Base-by-base conservation (phyloP, 2,888 invertebrate species). In the Phanerotoma sp. region DNA sequence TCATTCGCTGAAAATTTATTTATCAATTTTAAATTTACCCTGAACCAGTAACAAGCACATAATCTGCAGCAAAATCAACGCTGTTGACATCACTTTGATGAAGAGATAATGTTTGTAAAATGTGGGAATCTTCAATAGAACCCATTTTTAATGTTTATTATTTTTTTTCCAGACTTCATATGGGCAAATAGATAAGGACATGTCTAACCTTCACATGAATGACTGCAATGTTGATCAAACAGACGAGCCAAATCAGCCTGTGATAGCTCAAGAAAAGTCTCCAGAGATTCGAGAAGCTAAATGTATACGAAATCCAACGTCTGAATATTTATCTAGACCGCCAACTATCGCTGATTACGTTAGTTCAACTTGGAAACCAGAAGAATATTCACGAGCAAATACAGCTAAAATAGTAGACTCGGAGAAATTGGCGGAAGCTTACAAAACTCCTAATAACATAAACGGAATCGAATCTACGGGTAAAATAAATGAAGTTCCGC, bases 31-130 rank as follows among this genome's bases (percentile, higher is more conserved):
- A 10, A 18, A 44, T 42, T 3, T 9, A 86, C 86, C 85, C 83
- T n/a, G 86, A 85, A 59, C 83, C 86, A 28, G 85, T 84, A 32
- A 85, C 81, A 51, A 86, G 71, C 15, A 82, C 78, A 64, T 80
- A 83, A 73, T 80, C 79, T 18, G 79, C 79, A 47, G 83, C 82
- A 69, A 87, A 86, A 72, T 86, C 86, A 61, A 85, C 83, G 65
- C 82, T 80, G 44, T 84, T 86, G 45, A 87, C 82, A 75, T 86
- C 86, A 69, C 83, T 84, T 11, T 77, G 77, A 64, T 85, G 84
- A 46, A 77, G 78, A 45, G 77, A 78, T 15, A 86, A 71, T 15
- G 78, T 80, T 72, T 85, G 85, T 58, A 86, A 67, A 54, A 53
- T 51, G 42, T 65, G 70, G 4, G 57, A 60, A 54, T 57, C 60